Evolutionary conservation across 2,113 vertebrate species (phyloP), one percentile per base, ranked within the genome.

Genomic region (Arenaria interpres): DNA sequence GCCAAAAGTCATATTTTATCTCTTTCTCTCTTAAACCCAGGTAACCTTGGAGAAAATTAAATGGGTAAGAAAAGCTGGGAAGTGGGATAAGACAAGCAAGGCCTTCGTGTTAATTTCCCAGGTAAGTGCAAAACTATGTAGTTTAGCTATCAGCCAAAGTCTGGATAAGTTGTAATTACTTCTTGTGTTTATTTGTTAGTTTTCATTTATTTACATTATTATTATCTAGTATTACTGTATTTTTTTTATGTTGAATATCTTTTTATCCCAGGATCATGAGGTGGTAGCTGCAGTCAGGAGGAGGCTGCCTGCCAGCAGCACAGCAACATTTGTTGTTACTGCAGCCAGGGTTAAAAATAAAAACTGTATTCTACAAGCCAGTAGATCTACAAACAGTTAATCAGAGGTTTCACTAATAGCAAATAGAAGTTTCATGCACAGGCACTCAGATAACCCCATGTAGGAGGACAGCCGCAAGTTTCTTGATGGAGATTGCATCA

Each of bases 271-370:
- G 62, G 28, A 68, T 92, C 83, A 83, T 2, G 27, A 88, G 86
- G 83, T 30, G 46, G 30, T 59, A 32, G 86, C 64, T 87, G 43
- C 30, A 51, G 93, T 59, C 66, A 94, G 82, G 43, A 93, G 41
- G 66, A 86, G 2, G 35, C 54, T 89, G 89, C 78, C 88, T 75
- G 68, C 75, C 89, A 97, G 95, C 80, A 97, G 66, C 83, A 94
- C 76, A 48, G 59, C 69, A 69, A 54, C 17, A 7, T 63, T 57
- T 50, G 54, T 14, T 27, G 85, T 73, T 80, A 87, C 2, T 69
- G 72, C 56, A 89, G 74, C 94, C 93, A 94, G 3, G 35, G 46
- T 78, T 75, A 78, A 86, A 84, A 92, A 78, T 62, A 91, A 79
- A 82, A 83, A 22, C 16, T 2, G 1, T 62, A 54, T 23, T 15